Base-by-base conservation (phyloP, 2,888 invertebrate species). In the Geotrupes spiniger region DNA sequence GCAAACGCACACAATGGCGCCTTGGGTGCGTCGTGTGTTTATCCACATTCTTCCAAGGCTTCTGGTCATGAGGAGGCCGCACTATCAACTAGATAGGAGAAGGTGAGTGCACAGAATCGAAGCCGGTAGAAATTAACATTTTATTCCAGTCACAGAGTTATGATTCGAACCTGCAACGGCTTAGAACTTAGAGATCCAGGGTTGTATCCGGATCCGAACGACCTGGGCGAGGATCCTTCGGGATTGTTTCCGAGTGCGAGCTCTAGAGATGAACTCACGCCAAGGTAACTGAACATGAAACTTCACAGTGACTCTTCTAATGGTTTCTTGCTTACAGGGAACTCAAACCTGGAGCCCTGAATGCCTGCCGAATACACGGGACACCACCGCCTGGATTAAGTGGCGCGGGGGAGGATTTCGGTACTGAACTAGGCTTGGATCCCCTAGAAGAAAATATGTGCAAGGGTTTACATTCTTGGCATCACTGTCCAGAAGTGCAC, bases 1-100 rank as follows among this genome's bases (percentile, higher is more conserved):
- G 57, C 92, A 95, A 75, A 98, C 97, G 57, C 96, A 96, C 79
- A 89, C 90, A 60, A 97, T 98, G 96, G 90, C 95, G 56, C 92
- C 89, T 44, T 96, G 96, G 96, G 92, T 97, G 65, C 87, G 92
- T 59, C 83, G 91, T 60, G 89, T 98, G 65, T 96, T 96, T 81
- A 92, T 96, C 69, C 93, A 97, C 79, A 90, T 95, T 72, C 82
- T 97, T 74, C 97, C 97, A 63, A 84, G 92, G 62, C 81, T 96
- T 68, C 80, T 96, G 65, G 90, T 92, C 65, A 95, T 96, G 92
- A 84, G 92, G 66, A 84, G 94, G 70, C 86, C 86, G 61, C 84
- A 84, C 71, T 79, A 79, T 68, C 80, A 80, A 62, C 72, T 80
- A 60, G 81, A 82, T 68, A 78, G 80, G 62, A 82, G 80, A 70